Evolutionary conservation across 2,797 vertebrate species (phyloP), one percentile per base, ranked within the genome.

Genomic region (Agapornis canus): DNA sequence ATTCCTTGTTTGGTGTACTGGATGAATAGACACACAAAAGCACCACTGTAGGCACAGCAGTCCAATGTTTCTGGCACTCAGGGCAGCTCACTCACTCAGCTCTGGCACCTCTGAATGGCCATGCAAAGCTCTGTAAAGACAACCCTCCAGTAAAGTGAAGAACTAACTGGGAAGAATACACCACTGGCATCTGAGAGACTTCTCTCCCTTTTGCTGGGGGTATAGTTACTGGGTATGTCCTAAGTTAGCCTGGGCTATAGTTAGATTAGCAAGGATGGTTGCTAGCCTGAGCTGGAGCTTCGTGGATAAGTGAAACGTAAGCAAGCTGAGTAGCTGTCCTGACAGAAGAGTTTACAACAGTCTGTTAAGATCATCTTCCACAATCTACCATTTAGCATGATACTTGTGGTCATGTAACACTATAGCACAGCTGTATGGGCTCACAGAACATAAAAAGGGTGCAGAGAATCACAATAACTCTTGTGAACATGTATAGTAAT

Each of bases 181-280:
- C 14, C 35, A 23, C 1, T 12, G 9, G 9, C 23, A 81, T 27
- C 51, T 42, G 26, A 68, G 86, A 35, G 48, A n/a, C 11, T 39
- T n/a, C 17, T 29, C 39, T 78, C 26, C 26, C 32, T 63, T 37
- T 9, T 0, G 0, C 16, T 37, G 13, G 4, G 1, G 0, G 1
- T 3, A 6, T 10, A 16, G 23, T n/a, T 57, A 71, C 0, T 43
- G 4, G 18, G 9, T 27, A 32, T 20, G 32, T 27, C 37, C 51
- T 15, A 71, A 29, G n/a, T 14, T 57, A 69, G 31, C 17, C 49
- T 52, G 32, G 10, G n/a, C 43, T 75, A n/a, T 12, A 37, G 19
- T 27, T 60, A 31, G 13, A 84, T 48, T 6, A 82, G 40, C 22
- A 80, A 77, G 35, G 10, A 22, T 1, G 6, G 12, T 14, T 43